A percentile compares a stretch with the other conserved stretches of the same genome.
Conservation (phyloP, 2,888 invertebrate species). For the Philhelius pedissequus region DNA sequence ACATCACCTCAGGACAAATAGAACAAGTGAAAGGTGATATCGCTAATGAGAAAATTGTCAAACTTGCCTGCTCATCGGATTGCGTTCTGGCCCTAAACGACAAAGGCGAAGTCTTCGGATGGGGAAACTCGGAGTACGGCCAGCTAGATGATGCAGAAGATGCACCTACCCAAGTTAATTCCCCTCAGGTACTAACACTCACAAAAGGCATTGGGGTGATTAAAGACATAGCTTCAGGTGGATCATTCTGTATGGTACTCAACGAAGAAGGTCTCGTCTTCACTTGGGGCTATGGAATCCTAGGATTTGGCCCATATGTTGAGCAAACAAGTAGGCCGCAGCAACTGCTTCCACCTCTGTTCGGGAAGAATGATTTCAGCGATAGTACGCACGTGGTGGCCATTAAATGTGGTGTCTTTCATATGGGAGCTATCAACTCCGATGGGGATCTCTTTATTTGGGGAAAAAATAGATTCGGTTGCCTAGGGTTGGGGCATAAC, state of each 20-base stretch:
- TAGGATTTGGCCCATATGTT: conserved; percentile 92
- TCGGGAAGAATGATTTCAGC: conserved; percentile 92
- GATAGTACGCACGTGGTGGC: conserved; percentile 83
- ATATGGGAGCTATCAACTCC: conserved; percentile 90
- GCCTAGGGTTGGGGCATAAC: conserved; percentile 89
- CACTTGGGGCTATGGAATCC: conserved; percentile 95
- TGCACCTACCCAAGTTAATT: conserved; percentile 83
- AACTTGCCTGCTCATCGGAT: conserved; percentile 89
- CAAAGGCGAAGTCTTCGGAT: conserved; percentile 94
- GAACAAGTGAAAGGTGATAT: conserved; percentile 89
- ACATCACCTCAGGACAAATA: conserved; percentile 82
- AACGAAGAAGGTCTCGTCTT: conserved; percentile 92
- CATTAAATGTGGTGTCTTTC: conserved; percentile 86
- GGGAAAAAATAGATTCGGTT: conserved; percentile 92
- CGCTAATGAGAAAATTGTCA: conserved; percentile 88
- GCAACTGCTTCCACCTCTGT: conserved; percentile 87
- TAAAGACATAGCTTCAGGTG: conserved; percentile 89
- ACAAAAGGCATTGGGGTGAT: conserved; percentile 87
- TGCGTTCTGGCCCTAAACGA: conserved; percentile 94
- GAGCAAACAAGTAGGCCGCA: conserved; percentile 84
- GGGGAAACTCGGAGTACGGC: conserved; percentile 97
- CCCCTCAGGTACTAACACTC: conserved; percentile 84
- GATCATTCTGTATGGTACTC: conserved; percentile 90
- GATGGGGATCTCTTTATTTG: conserved; percentile 92
- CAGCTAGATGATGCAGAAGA: conserved; percentile 82